These are phyloP conservation scores for Ophion costatus DNA, from an alignment of 2,888 invertebrate species.

Conservation along the genomic window DNA sequence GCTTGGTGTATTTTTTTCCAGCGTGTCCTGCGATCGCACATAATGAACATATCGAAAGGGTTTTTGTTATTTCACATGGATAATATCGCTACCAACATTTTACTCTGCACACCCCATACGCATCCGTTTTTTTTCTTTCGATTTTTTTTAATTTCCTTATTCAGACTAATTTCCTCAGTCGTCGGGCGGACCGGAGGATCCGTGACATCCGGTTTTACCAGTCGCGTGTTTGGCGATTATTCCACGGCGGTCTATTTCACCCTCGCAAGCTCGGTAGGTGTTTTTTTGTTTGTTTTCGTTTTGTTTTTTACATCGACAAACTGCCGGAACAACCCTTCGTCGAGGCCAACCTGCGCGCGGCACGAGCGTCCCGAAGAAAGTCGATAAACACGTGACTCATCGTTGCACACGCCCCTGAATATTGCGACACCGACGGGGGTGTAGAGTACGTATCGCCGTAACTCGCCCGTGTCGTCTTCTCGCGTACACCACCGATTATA, in stretches of 20 bases:
- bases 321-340: not conserved
- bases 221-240: not conserved
- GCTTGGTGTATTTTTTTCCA: too few species aligned
- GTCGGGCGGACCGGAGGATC: not conserved
- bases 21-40: too few species aligned
- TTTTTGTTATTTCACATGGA: not conserved
- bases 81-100: too few species aligned
- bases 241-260: not conserved
- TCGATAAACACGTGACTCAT: slow-evolving; percentile 78
- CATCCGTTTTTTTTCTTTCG: too few species aligned
- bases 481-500: not conserved
- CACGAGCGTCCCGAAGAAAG: slow-evolving; percentile 70
- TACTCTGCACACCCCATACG: too few species aligned
- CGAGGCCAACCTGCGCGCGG: slow-evolving; percentile 62
- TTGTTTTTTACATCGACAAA: not conserved
- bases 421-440: slow-evolving; percentile 40
- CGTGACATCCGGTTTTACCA: not conserved
- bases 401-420: slow-evolving; percentile 64
- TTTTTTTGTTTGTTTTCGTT: too few species aligned
- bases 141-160: not conserved
- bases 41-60: not conserved
- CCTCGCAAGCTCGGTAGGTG: not conserved
- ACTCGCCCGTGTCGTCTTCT: slow-evolving; percentile 5
- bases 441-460: not conserved
- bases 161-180: not conserved